Conservation (phyloP, 2,888 invertebrate species). For the Anoplius nigerrimus region DNA sequence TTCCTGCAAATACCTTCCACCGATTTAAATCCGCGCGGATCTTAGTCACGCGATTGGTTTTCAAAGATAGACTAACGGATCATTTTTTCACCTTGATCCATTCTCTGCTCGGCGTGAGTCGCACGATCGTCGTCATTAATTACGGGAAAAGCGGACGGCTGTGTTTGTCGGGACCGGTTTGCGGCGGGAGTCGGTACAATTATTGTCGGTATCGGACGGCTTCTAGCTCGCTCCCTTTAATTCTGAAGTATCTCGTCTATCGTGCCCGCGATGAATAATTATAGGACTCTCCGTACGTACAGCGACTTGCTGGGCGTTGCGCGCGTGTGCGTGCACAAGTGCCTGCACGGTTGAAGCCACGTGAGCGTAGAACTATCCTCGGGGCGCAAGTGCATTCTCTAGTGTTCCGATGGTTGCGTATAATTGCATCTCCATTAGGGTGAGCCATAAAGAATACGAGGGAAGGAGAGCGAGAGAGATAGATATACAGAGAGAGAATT, state of each 20-base stretch:
- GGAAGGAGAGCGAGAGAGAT: not conserved
- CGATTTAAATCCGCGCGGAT: too few species aligned
- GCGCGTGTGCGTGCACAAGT: not conserved
- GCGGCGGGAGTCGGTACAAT: not conserved
- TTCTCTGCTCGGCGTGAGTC: too few species aligned
- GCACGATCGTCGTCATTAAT: not conserved
- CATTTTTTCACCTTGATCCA: too few species aligned
- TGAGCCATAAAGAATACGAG: slow-evolving; percentile 10
- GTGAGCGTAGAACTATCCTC: too few species aligned
- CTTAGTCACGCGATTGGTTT: not conserved
- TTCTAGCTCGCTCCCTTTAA: slow-evolving; percentile 11
- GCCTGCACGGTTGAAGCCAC: not conserved
- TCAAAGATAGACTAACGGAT: too few species aligned
- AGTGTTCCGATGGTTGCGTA: slow-evolving; percentile 28
- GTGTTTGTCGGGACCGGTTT: not conserved
- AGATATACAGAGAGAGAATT: slow-evolving; percentile 1
- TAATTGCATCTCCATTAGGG: slow-evolving; percentile 36
- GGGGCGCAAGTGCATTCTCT: slow-evolving; percentile 32
- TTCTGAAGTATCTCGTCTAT: slow-evolving; percentile 25
- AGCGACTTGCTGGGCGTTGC: not conserved
- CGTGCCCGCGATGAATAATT: slow-evolving; percentile 35
- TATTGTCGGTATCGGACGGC: slow-evolving; percentile 11
- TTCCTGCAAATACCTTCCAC: too few species aligned
- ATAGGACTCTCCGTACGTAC: slow-evolving; percentile 18
- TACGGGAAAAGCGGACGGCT: not conserved